Percentiles rank a stretch among this genome's conserved stretches.
These are phyloP conservation scores for Microtus pennsylvanicus DNA, from an alignment of 2,113 vertebrate species.

Conservation along the genomic window DNA sequence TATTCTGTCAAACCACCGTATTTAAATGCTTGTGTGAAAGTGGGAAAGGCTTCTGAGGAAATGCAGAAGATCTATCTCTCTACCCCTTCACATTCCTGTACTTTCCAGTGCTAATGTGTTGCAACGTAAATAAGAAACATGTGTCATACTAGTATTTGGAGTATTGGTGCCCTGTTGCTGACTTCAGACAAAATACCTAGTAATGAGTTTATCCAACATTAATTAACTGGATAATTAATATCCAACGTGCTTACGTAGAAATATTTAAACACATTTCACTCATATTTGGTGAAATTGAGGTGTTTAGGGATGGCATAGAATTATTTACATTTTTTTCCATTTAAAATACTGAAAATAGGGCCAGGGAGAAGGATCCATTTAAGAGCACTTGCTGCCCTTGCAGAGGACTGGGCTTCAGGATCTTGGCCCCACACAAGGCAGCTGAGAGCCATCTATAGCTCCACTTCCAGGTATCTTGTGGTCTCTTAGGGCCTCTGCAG, in stretches of 20 bases:
- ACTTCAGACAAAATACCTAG: not conserved
- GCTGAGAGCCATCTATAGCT: not conserved
- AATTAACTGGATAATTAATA: not conserved
- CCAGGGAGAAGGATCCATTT: not conserved
- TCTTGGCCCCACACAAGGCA: too few species aligned
- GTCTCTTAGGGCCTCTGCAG: not conserved
- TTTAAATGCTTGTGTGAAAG: not conserved
- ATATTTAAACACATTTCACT: slow-evolving; percentile 12
- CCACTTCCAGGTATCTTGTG: too few species aligned
- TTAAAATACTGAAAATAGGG: not conserved
- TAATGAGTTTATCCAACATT: not conserved
- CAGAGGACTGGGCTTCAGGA: not conserved
- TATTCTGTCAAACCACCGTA: not conserved
- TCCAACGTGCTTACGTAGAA: not conserved
- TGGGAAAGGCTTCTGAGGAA: not conserved
- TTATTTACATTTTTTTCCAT: not conserved
- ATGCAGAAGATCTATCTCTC: not conserved
- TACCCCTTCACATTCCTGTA: not conserved
- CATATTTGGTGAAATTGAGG: not conserved
- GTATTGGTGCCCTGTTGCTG: not conserved
- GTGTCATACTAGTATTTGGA: not conserved
- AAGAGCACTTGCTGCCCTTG: not conserved
- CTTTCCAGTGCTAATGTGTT: not conserved
- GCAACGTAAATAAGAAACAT: not conserved
- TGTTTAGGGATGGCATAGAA: not conserved